Evolutionary conservation across 2,888 invertebrate species (phyloP).

Genomic region (Cosmorhoe ocellata): DNA sequence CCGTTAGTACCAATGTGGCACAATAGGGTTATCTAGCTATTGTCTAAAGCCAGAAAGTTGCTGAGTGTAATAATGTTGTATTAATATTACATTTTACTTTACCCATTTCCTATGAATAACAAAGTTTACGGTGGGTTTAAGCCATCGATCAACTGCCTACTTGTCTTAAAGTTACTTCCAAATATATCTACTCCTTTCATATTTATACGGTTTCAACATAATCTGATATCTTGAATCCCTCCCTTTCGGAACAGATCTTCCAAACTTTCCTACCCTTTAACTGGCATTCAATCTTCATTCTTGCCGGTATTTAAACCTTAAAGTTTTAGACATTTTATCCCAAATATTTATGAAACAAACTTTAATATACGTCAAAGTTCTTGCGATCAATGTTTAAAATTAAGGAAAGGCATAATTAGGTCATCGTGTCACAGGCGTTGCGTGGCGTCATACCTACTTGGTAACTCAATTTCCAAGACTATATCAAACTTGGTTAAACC

Average conservation of each 20-base stretch:
- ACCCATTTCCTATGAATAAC: too few relatives aligned
- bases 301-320: not conserved
- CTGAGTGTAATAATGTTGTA: too few relatives aligned
- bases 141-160: too few relatives aligned
- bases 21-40: too few relatives aligned
- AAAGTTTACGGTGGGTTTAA: too few relatives aligned
- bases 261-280: not conserved
- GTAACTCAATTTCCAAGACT: constrained; percentile 32
- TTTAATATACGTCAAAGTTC: constrained; percentile 7
- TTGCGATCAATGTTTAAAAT: constrained; percentile 21
- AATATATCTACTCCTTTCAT: not conserved
- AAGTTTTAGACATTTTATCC: constrained; percentile 6
- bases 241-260: not conserved
- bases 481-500: constrained; percentile 27
- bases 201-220: constrained; percentile 3
- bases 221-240: constrained; percentile 2
- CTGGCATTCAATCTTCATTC: not conserved
- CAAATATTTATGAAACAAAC: constrained; percentile 9
- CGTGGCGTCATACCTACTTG: constrained; percentile 26
- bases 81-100: too few relatives aligned
- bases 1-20: too few relatives aligned
- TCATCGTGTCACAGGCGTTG: constrained; percentile 27
- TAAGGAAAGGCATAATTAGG: constrained; percentile 28
- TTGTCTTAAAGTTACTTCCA: too few relatives aligned
- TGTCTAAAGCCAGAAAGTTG: too few relatives aligned